Evolutionary conservation across 30 jellyfish, hydroid and myxozoan species (phyloP).

Genomic region (Mastigias papua): DNA sequence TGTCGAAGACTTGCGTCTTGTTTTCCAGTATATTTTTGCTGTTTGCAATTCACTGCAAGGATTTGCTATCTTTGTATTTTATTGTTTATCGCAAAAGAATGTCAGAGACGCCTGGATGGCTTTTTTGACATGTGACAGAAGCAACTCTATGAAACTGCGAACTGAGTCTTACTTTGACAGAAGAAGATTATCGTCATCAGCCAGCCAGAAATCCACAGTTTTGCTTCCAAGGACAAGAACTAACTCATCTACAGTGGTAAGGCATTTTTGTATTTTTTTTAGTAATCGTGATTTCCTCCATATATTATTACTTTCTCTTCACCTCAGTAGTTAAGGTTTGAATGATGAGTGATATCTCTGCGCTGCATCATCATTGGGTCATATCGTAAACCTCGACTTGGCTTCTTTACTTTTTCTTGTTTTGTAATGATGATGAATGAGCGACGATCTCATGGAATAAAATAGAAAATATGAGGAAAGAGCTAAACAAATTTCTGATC

Average conservation of each 20-base stretch:
- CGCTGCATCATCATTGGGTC: too few species aligned
- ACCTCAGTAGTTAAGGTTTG: too few species aligned
- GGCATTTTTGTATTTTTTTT: not conserved
- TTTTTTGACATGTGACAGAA: constrained; percentile 84
- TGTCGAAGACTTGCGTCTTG: constrained; percentile 85
- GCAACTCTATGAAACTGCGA: constrained; percentile 80
- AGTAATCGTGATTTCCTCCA: too few species aligned
- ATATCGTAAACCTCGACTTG: too few species aligned
- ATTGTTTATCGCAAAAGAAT: constrained; percentile 85
- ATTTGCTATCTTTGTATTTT: constrained; percentile 89
- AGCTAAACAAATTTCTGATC: too few species aligned
- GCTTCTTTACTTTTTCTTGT: too few species aligned
- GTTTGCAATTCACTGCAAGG: constrained; percentile 93
- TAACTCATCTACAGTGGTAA: constrained; percentile 87
- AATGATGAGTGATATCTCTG: too few species aligned
- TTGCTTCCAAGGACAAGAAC: constrained; percentile 86
- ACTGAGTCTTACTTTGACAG: constrained; percentile 93
- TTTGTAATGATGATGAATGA: too few species aligned
- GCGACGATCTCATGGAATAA: too few species aligned
- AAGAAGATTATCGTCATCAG: constrained; percentile 89
- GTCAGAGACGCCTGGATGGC: constrained; percentile 94
- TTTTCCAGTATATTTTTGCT: constrained; percentile 87
- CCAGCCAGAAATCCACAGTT: constrained; percentile 76
- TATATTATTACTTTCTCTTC: too few species aligned
- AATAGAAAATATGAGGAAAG: too few species aligned